Conservation (phyloP, 1,140 invertebrate genomes). For the Drosophila jambulina region DNA sequence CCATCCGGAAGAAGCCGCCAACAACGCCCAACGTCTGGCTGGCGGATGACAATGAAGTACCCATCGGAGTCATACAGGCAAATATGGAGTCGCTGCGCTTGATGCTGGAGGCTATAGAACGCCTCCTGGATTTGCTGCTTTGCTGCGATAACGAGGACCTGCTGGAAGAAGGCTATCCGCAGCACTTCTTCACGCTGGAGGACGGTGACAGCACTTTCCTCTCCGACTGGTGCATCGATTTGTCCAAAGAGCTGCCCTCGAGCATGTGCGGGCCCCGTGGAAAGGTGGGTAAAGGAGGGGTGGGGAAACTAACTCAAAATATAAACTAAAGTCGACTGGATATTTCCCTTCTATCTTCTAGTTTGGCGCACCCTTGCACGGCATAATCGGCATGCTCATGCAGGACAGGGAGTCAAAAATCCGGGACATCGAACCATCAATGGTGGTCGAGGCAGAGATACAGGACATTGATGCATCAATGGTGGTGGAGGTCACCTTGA, state of each 20-base stretch:
- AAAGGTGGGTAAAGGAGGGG: neutral
- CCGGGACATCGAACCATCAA: neutral
- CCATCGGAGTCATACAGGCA: too few species aligned
- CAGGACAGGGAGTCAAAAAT: neutral
- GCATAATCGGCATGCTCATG: neutral
- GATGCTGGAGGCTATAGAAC: neutral
- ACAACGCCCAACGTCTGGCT: neutral
- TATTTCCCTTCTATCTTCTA: neutral
- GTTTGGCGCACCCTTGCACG: neutral
- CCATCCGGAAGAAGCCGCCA: neutral
- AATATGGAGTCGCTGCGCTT: neutral
- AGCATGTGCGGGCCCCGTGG: neutral
- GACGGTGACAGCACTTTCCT: neutral
- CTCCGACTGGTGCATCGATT: neutral
- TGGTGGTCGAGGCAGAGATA: neutral
- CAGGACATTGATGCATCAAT: neutral
- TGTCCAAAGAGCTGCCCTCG: neutral
- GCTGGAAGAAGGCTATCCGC: conserved; percentile 11
- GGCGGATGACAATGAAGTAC: fast-evolving
- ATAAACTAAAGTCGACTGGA: neutral
- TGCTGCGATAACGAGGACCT: conserved; percentile 2
- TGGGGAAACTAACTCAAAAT: too few species aligned
- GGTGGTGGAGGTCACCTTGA: neutral
- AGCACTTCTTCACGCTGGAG: conserved; percentile 12
- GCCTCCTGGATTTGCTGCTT: neutral